Evolutionary conservation across 2,113 vertebrate species (phyloP).

Genomic region (Tursiops truncatus): DNA sequence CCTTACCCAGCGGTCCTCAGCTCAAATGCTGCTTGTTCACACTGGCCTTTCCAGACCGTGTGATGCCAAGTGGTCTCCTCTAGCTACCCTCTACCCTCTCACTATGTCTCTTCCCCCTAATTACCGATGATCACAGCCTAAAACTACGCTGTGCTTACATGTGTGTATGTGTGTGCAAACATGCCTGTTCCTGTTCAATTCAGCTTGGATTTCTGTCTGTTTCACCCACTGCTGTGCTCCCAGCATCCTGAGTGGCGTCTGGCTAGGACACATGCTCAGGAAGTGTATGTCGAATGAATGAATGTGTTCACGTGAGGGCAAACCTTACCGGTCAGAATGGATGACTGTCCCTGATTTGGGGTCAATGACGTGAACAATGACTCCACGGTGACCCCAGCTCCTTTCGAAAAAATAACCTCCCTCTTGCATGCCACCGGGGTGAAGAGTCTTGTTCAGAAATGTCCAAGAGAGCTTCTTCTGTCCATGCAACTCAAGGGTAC

Average conservation of each 20-base stretch:
- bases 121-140: too few relatives aligned
- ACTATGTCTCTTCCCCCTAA: fast-evolving
- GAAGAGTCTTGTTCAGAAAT: conserved; percentile 93
- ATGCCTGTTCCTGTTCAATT: not conserved
- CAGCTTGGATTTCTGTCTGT: not conserved
- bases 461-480: conserved; percentile 95
- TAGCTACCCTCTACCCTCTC: not conserved
- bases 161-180: not conserved
- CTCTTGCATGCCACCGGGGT: conserved; percentile 90
- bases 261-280: fast-evolving
- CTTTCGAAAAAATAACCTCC: conserved; percentile 93
- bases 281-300: fast-evolving
- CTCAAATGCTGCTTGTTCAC: fast-evolving
- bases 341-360: conserved; percentile 89
- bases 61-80: too few relatives aligned
- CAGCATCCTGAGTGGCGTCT: fast-evolving
- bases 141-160: not conserved
- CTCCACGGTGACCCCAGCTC: conserved; percentile 95
- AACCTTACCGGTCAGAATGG: conserved; percentile 89
- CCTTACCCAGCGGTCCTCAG: not conserved
- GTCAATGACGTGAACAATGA: conserved; percentile 93
- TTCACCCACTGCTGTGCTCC: fast-evolving
- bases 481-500: conserved; percentile 93
- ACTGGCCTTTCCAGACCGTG: not conserved
- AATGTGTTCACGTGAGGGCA: not conserved